Evolutionary conservation across 2,888 invertebrate genomes (phyloP), one percentile per base, ranked within the genome.

Genomic region (Dryocosmus kuriphilus): DNA sequence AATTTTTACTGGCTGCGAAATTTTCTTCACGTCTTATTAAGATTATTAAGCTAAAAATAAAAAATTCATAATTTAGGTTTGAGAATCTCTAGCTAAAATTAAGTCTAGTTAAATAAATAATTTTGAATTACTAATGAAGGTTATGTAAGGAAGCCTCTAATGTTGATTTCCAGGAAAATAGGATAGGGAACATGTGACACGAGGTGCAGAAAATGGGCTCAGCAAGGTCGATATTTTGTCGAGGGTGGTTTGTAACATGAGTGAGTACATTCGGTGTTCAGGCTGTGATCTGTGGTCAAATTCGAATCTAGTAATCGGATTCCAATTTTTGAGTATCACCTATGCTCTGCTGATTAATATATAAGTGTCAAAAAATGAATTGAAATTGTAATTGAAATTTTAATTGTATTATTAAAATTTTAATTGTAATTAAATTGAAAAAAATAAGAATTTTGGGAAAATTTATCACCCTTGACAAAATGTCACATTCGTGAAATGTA

Each of bases 151-250:
- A 35, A 35, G 35, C 35, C 11, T 35, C 11, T n/a, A 63, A 9
- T 5, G 32, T 46, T 16, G 8, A 67, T 46, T 65, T 67, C 27
- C 19, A 24, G 46, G 9, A 27, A 19, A 27, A 38, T 38, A 11
- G 22, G 22, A 35, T 35, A 22, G n/a, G 22, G 46, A 14, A 46
- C 46, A 46, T 46, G 46, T 67, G 24, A 7, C 27, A 24, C 38
- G 14, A n/a, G n/a, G n/a, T n/a, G n/a, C n/a, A 65, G 38, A 65
- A 24, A 61, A 61, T 32, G 24, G 35, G 1, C 46, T 16, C 46
- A 46, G 63, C n/a, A 67, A 46, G 46, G 46, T 67, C 46, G 67
- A 67, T 46, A 67, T 46, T 67, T 67, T 46, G 38, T 35, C 27
- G n/a, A 38, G 41, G 65, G 65, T 27, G 41, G 41, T 27, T 67